These are phyloP conservation scores for Eupithecia pulchellata DNA, from an alignment of 2,888 invertebrate species.

Conservation along the genomic window DNA sequence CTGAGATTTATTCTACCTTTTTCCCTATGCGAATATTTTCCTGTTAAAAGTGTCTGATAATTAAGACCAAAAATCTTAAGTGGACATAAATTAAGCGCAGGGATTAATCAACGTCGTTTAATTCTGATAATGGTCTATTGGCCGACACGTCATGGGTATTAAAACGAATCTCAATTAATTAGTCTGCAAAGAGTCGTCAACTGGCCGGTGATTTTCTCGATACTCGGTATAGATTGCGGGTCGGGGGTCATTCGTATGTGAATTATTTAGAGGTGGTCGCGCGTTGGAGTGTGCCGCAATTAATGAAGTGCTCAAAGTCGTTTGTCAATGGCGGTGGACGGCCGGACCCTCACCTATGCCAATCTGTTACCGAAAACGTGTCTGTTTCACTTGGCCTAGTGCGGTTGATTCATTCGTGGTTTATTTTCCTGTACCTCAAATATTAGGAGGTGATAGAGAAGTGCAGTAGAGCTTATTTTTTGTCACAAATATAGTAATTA, in stretches of 20 bases:
- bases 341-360: slow-evolving; percentile 64
- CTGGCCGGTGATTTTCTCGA: slow-evolving; percentile 62
- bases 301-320: slow-evolving; percentile 80
- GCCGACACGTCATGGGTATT: slow-evolving; percentile 52
- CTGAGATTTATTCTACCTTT: slow-evolving; percentile 27
- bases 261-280: slow-evolving; percentile 81
- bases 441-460: not conserved
- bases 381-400: slow-evolving; percentile 57
- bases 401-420: slow-evolving; percentile 29
- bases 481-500: not conserved
- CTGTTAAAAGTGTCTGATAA: slow-evolving; percentile 39
- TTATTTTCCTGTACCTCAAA: not conserved
- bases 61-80: slow-evolving; percentile 47
- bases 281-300: slow-evolving; percentile 76
- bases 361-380: slow-evolving; percentile 69
- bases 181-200: slow-evolving; percentile 65
- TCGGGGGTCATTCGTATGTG: slow-evolving; percentile 70
- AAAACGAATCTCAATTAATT: slow-evolving; percentile 65
- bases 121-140: slow-evolving; percentile 48
- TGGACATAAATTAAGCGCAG: slow-evolving; percentile 49
- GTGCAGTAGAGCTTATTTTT: not conserved
- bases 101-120: slow-evolving; percentile 48
- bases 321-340: slow-evolving; percentile 72
- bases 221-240: slow-evolving; percentile 65
- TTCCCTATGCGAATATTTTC: slow-evolving; percentile 34